These are phyloP conservation scores for Rhinatrema bivittatum DNA, from an alignment of 2,797 vertebrate genomes.

Conservation along the genomic window DNA sequence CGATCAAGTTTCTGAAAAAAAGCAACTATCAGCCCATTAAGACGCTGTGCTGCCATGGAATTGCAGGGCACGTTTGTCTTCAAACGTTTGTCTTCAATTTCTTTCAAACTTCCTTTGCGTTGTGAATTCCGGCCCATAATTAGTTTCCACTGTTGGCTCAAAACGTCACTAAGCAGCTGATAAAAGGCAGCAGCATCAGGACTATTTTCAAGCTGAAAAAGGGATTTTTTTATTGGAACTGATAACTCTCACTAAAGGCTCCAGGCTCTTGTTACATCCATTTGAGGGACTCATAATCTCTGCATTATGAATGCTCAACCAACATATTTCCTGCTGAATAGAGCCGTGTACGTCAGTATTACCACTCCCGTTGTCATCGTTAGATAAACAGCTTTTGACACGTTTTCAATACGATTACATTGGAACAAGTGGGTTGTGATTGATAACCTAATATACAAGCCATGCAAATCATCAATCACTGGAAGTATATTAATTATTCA, in stretches of 20 bases:
- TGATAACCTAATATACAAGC: constrained; percentile 94
- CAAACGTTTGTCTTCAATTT: constrained; percentile 1
- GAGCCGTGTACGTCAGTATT: constrained; percentile 60
- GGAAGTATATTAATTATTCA: constrained; percentile 97
- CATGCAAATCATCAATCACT: constrained; percentile 92
- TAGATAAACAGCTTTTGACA: constrained; percentile 90
- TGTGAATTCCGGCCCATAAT: constrained; percentile 29
- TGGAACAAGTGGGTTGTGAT: constrained; percentile 93
- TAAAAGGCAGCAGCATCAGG: constrained; percentile 46
- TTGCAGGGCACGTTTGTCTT: accelerated
- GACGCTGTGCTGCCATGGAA: neutral
- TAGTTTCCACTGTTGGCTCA: constrained; percentile 41
- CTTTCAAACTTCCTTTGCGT: constrained; percentile 19
- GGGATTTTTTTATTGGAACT: constrained; percentile 53
- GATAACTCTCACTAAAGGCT: constrained; percentile 60
- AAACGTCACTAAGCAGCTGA: constrained; percentile 48
- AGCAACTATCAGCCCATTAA: neutral
- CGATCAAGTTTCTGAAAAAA: neutral
- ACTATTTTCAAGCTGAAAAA: constrained; percentile 34
- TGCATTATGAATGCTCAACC: constrained; percentile 58
- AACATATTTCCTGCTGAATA: constrained; percentile 65
- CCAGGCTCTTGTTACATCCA: constrained; percentile 59
- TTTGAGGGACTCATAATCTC: constrained; percentile 70
- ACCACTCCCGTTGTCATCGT: constrained; percentile 74
- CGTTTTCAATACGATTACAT: constrained; percentile 92